Conservation (phyloP, 2,888 invertebrate genomes). For the Orchesella flavescens region DNA sequence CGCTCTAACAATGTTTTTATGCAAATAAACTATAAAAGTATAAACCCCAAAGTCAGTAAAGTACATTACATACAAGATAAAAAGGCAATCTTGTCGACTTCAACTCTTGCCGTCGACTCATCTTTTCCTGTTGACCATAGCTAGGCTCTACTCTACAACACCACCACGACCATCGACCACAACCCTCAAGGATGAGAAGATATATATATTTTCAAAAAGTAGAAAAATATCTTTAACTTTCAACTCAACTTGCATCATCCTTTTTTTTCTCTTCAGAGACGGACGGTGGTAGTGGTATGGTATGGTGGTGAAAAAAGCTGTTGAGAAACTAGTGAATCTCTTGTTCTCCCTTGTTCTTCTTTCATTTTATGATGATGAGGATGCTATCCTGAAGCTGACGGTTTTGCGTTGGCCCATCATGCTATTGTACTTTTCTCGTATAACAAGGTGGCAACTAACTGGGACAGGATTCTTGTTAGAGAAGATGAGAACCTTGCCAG, state of each 20-base stretch:
- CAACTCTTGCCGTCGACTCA: too few relatives aligned
- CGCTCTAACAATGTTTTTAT: too few relatives aligned
- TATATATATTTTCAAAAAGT: constrained; percentile 32
- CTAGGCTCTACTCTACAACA: not conserved
- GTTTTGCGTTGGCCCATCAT: not conserved
- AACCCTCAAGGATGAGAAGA: constrained; percentile 12
- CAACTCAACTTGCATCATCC: too few relatives aligned
- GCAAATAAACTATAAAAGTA: too few relatives aligned
- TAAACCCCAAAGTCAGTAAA: too few relatives aligned
- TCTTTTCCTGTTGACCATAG: too few relatives aligned
- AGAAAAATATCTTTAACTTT: constrained; percentile 34
- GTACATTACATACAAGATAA: too few relatives aligned
- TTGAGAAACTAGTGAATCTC: constrained; percentile 27
- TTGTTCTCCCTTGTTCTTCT: constrained; percentile 4
- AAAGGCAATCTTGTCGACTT: too few relatives aligned
- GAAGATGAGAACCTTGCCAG: constrained; percentile 3
- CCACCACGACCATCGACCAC: constrained; percentile 27
- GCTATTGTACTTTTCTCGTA: not conserved
- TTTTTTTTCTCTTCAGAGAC: constrained; percentile 19
- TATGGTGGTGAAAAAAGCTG: constrained; percentile 9
- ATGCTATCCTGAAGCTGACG: not conserved
- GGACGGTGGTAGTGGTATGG: too few relatives aligned
- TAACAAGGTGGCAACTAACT: constrained; percentile 20
- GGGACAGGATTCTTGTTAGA: constrained; percentile 28
- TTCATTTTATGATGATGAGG: constrained; percentile 24